Base-by-base conservation (phyloP, 23 tunicate genomes). In the Halocynthia roretzi region DNA sequence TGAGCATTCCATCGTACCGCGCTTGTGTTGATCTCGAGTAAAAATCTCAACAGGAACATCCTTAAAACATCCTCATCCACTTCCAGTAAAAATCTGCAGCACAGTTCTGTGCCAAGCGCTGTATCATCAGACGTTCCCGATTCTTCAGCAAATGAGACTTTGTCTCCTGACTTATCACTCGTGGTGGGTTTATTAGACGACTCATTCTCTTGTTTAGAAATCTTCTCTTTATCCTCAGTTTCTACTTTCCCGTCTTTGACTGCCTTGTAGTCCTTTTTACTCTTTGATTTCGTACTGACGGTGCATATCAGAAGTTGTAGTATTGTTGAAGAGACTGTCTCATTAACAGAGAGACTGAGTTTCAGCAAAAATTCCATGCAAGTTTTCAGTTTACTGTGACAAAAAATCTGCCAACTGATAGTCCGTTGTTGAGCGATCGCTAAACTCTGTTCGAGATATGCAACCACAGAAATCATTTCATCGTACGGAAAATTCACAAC, bases 1-100 rank as follows among this genome's bases (percentile, higher is more conserved):
- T 92, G 98, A 23, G 87, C 92, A 61, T 84, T 77, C 98, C 98
- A 92, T 21, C 98, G 82, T 0, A 92, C 69, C 10, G 87, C 62
- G 6, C 92, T 82, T 0, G 85, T 70, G 69, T 92, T 92, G 80
- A 92, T 86, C 48, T 86, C 92, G 54, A 92, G 84, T 40, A 92
- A 64, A 77, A 92, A 92, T 70, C 88, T 87, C 15, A 74, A 73
- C 66, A 92, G 50, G 67, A 92, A 92, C 15, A 78, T 74, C 44
- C 51, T 20, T 55, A 92, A 70, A 40, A 62, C 71, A 6, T 68
- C 77, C 53, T 92, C 92, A 22, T 55, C 50, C 7, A 92, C 80
- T 15, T 65, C 71, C 57, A 67, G 58, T 78, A 92, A 63, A 5
- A 92, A 75, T 67, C 51, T 64, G 15, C 51, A 73, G 7, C 85